phyloP scores from a whole-genome alignment of 2,797 vertebrate species.

The Sternarchorhynchus goeldii region DNA sequence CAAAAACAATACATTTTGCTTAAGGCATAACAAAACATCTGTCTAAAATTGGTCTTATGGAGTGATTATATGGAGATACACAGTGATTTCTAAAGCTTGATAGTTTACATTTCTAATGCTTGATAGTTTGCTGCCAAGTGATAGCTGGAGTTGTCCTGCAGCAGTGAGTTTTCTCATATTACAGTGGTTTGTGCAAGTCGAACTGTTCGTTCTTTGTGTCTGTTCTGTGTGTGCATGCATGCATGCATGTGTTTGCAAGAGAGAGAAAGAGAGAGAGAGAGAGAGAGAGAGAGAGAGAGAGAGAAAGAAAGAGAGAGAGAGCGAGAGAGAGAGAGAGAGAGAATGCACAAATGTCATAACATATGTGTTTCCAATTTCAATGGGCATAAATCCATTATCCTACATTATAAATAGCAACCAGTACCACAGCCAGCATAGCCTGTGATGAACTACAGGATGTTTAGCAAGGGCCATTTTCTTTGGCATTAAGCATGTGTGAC shows the following conservation, averaged over 20 bases:
- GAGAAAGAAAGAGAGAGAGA: not conserved
- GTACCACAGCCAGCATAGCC: conserved; percentile 1
- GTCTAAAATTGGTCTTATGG: no score
- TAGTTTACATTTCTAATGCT: no score
- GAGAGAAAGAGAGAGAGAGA: not conserved
- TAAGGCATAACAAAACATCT: no score
- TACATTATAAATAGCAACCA: conserved; percentile 14
- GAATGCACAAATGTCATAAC: not conserved
- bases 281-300: not conserved
- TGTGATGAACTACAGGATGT: conserved; percentile 48
- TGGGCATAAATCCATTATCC: conserved; percentile 1
- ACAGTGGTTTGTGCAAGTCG: no score
- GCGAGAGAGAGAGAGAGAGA: not conserved
- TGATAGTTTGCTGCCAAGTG: no score
- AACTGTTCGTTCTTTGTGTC: no score
- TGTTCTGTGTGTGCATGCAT: not conserved
- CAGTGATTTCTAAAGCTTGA: no score
- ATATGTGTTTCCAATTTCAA: conserved; percentile 4
- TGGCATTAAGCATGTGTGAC: conserved; percentile 25
- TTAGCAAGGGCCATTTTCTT: conserved; percentile 37
- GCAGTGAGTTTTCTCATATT: no score
- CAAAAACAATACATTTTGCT: no score
- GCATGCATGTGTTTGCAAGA: not conserved
- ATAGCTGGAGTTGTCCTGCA: no score
- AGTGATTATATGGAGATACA: no score